Evolutionary conservation across 2,888 invertebrate species (phyloP), one percentile per base, ranked within the genome.

Genomic region (Thysanoteuthis rhombus): DNA sequence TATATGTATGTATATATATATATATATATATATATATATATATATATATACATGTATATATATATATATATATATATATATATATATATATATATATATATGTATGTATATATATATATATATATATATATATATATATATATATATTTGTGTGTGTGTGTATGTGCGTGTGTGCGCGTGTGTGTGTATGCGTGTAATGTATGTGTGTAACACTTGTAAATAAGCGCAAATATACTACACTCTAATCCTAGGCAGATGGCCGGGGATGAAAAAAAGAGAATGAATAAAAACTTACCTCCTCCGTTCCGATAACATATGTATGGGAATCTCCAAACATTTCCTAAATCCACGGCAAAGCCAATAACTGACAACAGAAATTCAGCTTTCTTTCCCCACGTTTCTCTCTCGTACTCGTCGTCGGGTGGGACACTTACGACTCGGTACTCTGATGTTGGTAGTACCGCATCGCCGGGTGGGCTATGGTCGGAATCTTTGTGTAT

Each of bases 311-410:
- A 92, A 38, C 92, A 92, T 39, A 92, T 92, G 92, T 92, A 92
- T 32, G 92, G 92, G n/a, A 92, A 92, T 52, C 92, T 45, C 92
- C 92, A 92, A n/a, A 92, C 92, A 45, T 92, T 92, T 36, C 92
- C 92, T 2, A 92, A 39, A 47, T 92, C 92, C 3, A 92, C 92
- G 8, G 92, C 92, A 92, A 45, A 92, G 25, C 92, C 92, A 25
- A 92, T 47, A 2, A 92, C 92, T 12, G 92, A 92, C 8, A 92
- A 52, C 8, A 92, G 25, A 47, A 92, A 92, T n/a, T 92, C 92
- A 10, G 42, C 52, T 52, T 92, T 92, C 38, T 92, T 92, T 12
- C 92, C 92, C 92, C 92, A 92, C n/a, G 47, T 47, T 25, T 92
- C 92, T 4, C 92, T 38, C 32, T 12, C 39, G 90, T 39, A 42